phyloP scores from a whole-genome alignment of 2,888 invertebrate species.

The Aphidius colemani region DNA sequence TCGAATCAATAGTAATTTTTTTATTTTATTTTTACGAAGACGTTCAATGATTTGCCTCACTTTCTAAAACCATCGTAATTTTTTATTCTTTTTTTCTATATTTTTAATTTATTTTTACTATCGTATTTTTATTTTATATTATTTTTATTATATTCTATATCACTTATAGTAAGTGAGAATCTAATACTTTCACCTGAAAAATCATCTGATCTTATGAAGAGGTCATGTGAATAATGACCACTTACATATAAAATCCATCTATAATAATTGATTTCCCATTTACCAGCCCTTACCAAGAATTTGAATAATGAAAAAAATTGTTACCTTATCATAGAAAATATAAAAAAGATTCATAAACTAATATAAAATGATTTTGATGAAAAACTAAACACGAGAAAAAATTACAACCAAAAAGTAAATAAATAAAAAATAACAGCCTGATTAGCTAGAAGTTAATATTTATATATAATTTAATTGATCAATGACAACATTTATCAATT shows the following conservation, averaged over 20 bases:
- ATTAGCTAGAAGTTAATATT: no score
- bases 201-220: conserved; percentile 1
- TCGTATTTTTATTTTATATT: conserved; percentile 4
- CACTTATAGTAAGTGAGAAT: conserved; percentile 1
- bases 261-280: not conserved
- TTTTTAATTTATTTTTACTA: not conserved
- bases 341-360: no score
- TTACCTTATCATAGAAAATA: not conserved
- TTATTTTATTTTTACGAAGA: no score
- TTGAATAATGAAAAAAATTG: not conserved
- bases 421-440: not conserved
- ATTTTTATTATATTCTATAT: not conserved
- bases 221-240: conserved; percentile 21
- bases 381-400: no score
- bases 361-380: no score
- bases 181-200: conserved; percentile 19
- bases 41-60: no score
- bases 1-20: no score
- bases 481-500: no score
- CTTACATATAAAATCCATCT: not conserved
- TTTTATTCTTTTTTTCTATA: not conserved
- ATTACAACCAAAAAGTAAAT: not conserved
- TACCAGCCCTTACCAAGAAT: not conserved
- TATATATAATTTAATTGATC: no score
- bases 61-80: not conserved